These are phyloP conservation scores for Stenurella melanura DNA, from an alignment of 2,888 invertebrate species.

Conservation along the genomic window DNA sequence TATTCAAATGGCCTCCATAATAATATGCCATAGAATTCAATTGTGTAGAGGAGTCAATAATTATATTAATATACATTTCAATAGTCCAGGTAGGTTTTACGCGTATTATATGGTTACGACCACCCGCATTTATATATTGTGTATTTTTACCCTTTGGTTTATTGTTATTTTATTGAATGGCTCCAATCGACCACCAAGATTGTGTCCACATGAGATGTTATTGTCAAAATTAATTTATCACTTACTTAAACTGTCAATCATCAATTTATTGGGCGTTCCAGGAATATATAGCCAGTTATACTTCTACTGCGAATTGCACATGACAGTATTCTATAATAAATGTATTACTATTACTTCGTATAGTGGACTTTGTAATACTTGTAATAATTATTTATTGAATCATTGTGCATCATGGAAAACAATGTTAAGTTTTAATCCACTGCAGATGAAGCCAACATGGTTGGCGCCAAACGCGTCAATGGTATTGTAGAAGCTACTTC, in stretches of 20 bases:
- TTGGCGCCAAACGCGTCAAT: too few relatives aligned
- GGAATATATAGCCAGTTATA: neutral
- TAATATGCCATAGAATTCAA: constrained; percentile 9
- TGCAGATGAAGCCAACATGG: too few relatives aligned
- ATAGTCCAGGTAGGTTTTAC: constrained; percentile 15
- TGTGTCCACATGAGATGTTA: neutral
- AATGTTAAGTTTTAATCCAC: too few relatives aligned
- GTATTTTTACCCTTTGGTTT: constrained; percentile 21
- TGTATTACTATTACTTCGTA: too few relatives aligned
- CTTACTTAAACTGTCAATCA: constrained; percentile 34
- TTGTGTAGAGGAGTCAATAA: constrained; percentile 19
- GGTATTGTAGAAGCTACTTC: too few relatives aligned
- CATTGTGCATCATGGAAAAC: too few relatives aligned
- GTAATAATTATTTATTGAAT: too few relatives aligned
- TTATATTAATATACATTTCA: constrained; percentile 36
- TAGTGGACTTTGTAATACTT: too few relatives aligned
- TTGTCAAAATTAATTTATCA: constrained; percentile 18
- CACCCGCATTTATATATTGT: constrained; percentile 36
- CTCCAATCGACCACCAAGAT: constrained; percentile 20
- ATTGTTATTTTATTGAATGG: constrained; percentile 35
- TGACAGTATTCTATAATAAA: neutral
- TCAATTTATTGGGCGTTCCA: neutral
- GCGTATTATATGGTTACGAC: constrained; percentile 27
- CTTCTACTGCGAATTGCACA: neutral
- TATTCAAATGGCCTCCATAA: constrained; percentile 24